phyloP scores from a whole-genome alignment of 2,113 vertebrate species.

The Hystrix cristata region DNA sequence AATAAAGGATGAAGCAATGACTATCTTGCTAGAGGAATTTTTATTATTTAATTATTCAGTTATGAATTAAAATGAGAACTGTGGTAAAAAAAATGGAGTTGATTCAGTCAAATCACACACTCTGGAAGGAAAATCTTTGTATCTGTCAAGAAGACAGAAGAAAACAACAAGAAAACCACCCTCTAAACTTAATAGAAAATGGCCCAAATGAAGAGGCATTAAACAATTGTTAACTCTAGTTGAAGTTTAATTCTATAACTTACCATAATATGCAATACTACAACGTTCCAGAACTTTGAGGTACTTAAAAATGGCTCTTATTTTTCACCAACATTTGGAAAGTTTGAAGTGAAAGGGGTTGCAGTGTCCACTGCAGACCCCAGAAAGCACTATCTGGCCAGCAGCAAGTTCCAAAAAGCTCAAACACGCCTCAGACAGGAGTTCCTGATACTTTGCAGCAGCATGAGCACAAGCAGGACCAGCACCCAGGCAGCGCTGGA shows the following conservation, averaged over 20 bases:
- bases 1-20: constrained; percentile 79
- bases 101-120: constrained; percentile 49
- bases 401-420: not conserved
- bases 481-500: not conserved
- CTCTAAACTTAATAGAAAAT: not conserved
- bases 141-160: constrained; percentile 61
- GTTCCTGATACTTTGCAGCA: fast-evolving
- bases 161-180: not conserved
- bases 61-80: constrained; percentile 77
- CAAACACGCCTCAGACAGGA: not conserved
- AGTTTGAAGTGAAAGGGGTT: not conserved
- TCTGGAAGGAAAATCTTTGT: not conserved
- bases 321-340: not conserved
- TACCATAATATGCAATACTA: too few relatives aligned
- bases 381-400: fast-evolving
- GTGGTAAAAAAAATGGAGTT: constrained; percentile 38
- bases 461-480: not conserved
- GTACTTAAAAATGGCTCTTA: not conserved
- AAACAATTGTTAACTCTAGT: not conserved
- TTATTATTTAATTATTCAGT: constrained; percentile 76
- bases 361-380: not conserved
- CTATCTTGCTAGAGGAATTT: constrained; percentile 66
- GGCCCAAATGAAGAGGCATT: not conserved
- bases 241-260: not conserved
- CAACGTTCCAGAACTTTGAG: not conserved